Conservation (phyloP, 2,888 invertebrate genomes). For the Xylocampa areola region DNA sequence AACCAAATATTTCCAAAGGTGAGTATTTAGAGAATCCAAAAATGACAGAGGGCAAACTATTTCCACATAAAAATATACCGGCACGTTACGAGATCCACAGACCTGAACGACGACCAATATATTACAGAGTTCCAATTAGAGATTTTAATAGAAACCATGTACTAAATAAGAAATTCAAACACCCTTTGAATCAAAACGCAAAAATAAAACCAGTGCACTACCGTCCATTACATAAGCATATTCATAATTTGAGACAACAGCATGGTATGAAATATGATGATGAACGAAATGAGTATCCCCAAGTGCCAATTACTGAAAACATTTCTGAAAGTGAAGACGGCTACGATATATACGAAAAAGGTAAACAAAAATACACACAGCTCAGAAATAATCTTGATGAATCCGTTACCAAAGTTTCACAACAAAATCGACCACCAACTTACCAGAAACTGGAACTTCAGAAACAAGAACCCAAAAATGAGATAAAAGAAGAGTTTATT, state of each 20-base stretch:
- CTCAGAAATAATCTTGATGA: constrained; percentile 82
- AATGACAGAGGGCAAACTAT: constrained; percentile 75
- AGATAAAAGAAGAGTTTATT: constrained; percentile 88
- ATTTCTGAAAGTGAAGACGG: constrained; percentile 84
- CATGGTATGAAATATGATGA: constrained; percentile 84
- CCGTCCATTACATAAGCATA: constrained; percentile 80
- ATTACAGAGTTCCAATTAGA: constrained; percentile 71
- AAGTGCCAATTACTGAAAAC: constrained; percentile 68
- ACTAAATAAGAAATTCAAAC: constrained; percentile 79
- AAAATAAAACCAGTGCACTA: constrained; percentile 84
- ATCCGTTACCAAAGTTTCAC: constrained; percentile 76
- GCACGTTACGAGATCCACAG: constrained; percentile 79
- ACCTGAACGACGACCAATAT: constrained; percentile 79
- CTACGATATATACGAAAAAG: constrained; percentile 88
- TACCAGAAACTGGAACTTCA: constrained; percentile 77
- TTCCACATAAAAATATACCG: constrained; percentile 78
- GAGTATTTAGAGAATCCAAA: constrained; percentile 82
- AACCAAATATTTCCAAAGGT: constrained; percentile 72
- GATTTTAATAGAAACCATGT: constrained; percentile 69
- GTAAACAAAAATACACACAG: constrained; percentile 79
- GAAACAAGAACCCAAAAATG: constrained; percentile 63
- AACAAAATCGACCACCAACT: constrained; percentile 69
- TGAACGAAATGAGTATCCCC: constrained; percentile 86
- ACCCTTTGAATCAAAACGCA: constrained; percentile 82
- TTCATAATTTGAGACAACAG: constrained; percentile 79